Evolutionary conservation across 2,797 vertebrate genomes (phyloP).

Genomic region (Lophius americanus): DNA sequence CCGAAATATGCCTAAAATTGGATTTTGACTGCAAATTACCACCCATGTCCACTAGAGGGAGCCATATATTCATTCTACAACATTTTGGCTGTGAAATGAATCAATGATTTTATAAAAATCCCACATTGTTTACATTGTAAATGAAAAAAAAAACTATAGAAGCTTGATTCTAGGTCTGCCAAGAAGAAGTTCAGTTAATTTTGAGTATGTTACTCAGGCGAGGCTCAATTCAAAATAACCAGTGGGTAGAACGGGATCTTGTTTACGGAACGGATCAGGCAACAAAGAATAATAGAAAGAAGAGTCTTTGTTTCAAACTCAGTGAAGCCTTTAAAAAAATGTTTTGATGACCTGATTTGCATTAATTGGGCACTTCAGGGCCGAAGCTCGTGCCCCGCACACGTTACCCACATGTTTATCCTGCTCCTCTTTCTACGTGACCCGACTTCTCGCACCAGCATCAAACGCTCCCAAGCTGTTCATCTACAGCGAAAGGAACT

Average conservation of each 20-base stretch:
- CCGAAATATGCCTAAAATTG: too few relatives aligned
- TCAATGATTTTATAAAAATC: too few relatives aligned
- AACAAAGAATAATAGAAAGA: slow-evolving; percentile 36
- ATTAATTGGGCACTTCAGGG: slow-evolving; percentile 23
- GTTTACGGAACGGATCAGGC: slow-evolving; percentile 42
- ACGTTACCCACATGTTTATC: neutral
- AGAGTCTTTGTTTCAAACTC: slow-evolving; percentile 44
- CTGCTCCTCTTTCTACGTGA: slow-evolving; percentile 3
- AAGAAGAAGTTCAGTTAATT: too few relatives aligned
- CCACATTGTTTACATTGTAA: too few relatives aligned
- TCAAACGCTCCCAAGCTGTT: neutral
- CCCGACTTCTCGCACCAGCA: slow-evolving; percentile 3
- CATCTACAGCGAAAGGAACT: neutral
- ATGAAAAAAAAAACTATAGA: too few relatives aligned
- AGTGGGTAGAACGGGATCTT: slow-evolving; percentile 13
- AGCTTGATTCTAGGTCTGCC: too few relatives aligned
- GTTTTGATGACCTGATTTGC: slow-evolving; percentile 33
- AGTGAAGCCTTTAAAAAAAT: slow-evolving; percentile 30
- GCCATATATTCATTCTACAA: too few relatives aligned
- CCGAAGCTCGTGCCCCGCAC: slow-evolving; percentile 11
- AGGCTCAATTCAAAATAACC: too few relatives aligned
- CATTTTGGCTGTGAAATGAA: too few relatives aligned
- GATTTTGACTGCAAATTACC: too few relatives aligned
- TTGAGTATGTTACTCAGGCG: too few relatives aligned
- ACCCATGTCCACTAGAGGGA: too few relatives aligned